phyloP scores from a whole-genome alignment of 2,797 vertebrate genomes.

The Oryzias dopingdopingensis region DNA sequence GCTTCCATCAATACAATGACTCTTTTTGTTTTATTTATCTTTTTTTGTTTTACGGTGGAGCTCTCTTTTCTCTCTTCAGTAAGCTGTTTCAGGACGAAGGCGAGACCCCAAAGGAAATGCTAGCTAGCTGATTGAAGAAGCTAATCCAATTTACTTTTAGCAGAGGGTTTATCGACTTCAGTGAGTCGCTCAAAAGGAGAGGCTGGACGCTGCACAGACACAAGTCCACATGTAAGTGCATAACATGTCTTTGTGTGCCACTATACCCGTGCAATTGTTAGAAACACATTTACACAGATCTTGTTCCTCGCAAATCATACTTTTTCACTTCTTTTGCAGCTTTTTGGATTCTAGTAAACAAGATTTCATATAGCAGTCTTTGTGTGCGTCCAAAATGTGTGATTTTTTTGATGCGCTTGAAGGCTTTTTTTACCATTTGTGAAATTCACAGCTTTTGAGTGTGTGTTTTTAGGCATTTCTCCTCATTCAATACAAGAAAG shows the following conservation, averaged over 20 bases:
- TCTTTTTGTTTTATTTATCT: not conserved
- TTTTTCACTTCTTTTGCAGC: conserved; percentile 12
- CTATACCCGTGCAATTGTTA: conserved; percentile 19
- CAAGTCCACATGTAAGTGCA: conserved; percentile 39
- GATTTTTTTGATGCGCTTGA: too few species aligned
- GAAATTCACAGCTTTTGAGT: not conserved
- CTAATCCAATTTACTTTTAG: conserved; percentile 60
- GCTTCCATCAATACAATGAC: not conserved
- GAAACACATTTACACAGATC: conserved; percentile 27
- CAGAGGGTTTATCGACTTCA: conserved; percentile 54
- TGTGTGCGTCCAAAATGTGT: conserved; percentile 9
- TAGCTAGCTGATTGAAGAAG: conserved; percentile 60
- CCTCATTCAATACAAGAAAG: conserved; percentile 22
- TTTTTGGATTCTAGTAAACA: not conserved
- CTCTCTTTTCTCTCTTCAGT: conserved; percentile 16
- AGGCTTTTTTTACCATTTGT: not conserved
- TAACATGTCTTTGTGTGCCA: conserved; percentile 37
- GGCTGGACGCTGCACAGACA: conserved; percentile 35
- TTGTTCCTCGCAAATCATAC: conserved; percentile 17
- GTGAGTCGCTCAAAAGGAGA: conserved; percentile 45
- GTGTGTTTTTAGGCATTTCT: conserved; percentile 7
- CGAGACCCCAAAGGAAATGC: conserved; percentile 42
- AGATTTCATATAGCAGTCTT: conserved; percentile 3
- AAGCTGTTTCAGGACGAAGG: conserved; percentile 35
- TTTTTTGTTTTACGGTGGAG: conserved; percentile 5